Percentiles rank a stretch among this genome's conserved stretches.
Evolutionary conservation across 2,888 invertebrate genomes (phyloP).

Genomic region (Drosophila prolongata): DNA sequence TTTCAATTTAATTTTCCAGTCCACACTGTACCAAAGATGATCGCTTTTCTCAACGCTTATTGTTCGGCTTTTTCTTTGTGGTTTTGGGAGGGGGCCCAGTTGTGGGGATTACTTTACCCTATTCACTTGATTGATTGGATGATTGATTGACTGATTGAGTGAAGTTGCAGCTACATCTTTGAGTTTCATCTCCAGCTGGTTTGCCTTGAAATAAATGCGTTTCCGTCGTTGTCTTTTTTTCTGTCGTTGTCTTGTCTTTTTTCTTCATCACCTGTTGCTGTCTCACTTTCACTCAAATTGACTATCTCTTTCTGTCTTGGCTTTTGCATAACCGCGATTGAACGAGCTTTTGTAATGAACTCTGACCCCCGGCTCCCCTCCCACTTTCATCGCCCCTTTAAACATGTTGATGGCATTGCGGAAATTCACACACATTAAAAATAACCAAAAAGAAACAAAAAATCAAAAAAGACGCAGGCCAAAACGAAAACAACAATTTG

Average conservation of each 20-base stretch:
- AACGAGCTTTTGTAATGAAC: conserved; percentile 54
- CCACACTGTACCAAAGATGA: neutral
- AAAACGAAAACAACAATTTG: conserved; percentile 27
- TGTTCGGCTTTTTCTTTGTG: conserved; percentile 28
- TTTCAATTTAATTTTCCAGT: neutral
- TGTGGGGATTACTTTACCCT: conserved; percentile 10
- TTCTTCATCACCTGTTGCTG: conserved; percentile 50
- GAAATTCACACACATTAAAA: conserved; percentile 55
- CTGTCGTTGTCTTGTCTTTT: conserved; percentile 1
- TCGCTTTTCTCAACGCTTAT: conserved; percentile 17
- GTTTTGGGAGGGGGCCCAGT: conserved; percentile 19
- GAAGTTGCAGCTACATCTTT: conserved; percentile 20
- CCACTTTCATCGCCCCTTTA: conserved; percentile 11
- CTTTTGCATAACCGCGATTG: conserved; percentile 58
- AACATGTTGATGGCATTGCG: conserved; percentile 45
- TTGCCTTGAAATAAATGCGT: conserved; percentile 63
- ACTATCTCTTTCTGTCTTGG: conserved; percentile 21
- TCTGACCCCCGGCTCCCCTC: conserved; percentile 27
- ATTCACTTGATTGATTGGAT: conserved; percentile 29
- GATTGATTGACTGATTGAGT: conserved; percentile 39
- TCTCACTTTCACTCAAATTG: conserved; percentile 59
- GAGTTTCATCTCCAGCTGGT: conserved; percentile 39
- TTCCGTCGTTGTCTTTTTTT: conserved; percentile 46
- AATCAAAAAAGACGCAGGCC: conserved; percentile 16
- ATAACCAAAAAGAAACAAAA: conserved; percentile 7